phyloP scores from a whole-genome alignment of 2,797 vertebrate genomes.

The Chelidonichthys spinosus region DNA sequence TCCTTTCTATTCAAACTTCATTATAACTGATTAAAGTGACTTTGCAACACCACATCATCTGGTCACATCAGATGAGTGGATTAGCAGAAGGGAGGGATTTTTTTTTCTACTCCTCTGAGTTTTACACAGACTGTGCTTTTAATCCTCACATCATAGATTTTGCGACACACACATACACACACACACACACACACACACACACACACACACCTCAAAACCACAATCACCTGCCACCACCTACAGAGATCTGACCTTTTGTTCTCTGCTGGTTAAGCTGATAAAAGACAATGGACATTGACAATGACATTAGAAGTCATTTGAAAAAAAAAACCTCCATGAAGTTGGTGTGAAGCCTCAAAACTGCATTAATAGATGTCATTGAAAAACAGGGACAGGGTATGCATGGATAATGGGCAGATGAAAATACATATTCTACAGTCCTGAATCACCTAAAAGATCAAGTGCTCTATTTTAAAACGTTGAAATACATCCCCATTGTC shows the following conservation, averaged over 20 bases:
- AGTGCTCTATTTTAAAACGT: neutral
- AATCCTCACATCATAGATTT: conserved; percentile 54
- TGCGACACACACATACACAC: neutral
- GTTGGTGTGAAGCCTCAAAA: neutral
- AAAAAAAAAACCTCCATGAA: conserved; percentile 14
- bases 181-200: conserved; percentile 21
- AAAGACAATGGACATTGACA: conserved; percentile 42
- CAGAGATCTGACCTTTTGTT: conserved; percentile 62
- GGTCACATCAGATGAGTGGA: conserved; percentile 73
- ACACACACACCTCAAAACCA: conserved; percentile 6
- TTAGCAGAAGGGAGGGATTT: conserved; percentile 60
- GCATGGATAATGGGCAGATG: neutral
- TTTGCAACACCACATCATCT: conserved; percentile 75
- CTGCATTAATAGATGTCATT: conserved; percentile 4
- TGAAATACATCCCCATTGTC: neutral
- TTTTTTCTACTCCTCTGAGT: conserved; percentile 42
- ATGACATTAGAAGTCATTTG: conserved; percentile 37
- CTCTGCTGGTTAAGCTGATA: conserved; percentile 52
- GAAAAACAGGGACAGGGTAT: conserved; percentile 7
- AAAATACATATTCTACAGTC: neutral
- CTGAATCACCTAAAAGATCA: neutral
- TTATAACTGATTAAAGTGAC: conserved; percentile 85
- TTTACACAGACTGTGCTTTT: conserved; percentile 57
- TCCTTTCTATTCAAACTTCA: conserved; percentile 72
- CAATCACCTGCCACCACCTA: conserved; percentile 22